Base-by-base conservation (phyloP, 23 tunicate genomes). In the Oikopleura dioica region DNA sequence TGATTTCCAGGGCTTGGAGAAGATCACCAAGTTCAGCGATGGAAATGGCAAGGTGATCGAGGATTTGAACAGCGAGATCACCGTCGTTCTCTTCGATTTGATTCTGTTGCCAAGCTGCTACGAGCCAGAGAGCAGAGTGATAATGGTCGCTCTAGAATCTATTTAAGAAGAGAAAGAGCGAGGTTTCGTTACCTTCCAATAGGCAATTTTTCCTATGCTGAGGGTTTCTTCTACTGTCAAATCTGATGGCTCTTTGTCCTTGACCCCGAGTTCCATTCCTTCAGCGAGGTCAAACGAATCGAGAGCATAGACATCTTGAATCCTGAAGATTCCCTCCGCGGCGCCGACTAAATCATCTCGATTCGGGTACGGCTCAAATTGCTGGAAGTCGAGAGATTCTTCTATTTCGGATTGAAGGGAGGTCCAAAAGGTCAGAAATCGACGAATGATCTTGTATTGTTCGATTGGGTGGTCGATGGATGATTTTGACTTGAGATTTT, bases 221-320 rank as follows among this genome's bases (percentile, higher is more conserved):
- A 78, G 81, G 51, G 92, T 85, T 72, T 89, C 96, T 1, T 85
- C 91, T 35, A 87, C 92, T 1, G 84, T 79, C 12, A 89, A 76
- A 0, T 85, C 37, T 26, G 75, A 80, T n/a, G n/a, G n/a, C n/a
- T n/a, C n/a, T n/a, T n/a, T n/a, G n/a, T n/a, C n/a, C n/a, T n/a
- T n/a, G n/a, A n/a, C n/a, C n/a, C n/a, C n/a, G n/a, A n/a, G n/a
- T n/a, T n/a, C n/a, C n/a, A n/a, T n/a, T n/a, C n/a, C n/a, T n/a
- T n/a, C n/a, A n/a, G n/a, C n/a, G n/a, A n/a, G n/a, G n/a, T n/a
- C n/a, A n/a, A n/a, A n/a, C n/a, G n/a, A n/a, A n/a, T n/a, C n/a
- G n/a, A n/a, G n/a, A n/a, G n/a, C n/a, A n/a, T n/a, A n/a, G n/a
- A n/a, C n/a, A n/a, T n/a, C 72, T 31, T 63, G 72, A 2, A 63